phyloP scores from a whole-genome alignment of 2,888 invertebrate genomes.

The Himalopsyche tibetana region DNA sequence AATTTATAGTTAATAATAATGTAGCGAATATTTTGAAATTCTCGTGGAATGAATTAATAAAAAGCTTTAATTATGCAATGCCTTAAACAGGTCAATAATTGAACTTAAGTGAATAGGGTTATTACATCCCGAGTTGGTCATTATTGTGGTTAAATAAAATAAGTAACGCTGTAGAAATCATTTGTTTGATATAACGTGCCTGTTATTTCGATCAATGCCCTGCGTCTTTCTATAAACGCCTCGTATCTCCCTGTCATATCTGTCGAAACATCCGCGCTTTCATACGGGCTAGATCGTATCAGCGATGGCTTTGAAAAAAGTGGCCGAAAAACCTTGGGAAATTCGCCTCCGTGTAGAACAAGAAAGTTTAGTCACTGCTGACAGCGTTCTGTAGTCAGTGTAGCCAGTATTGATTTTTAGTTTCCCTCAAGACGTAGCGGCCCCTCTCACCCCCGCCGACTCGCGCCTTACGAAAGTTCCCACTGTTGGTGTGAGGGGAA shows the following conservation, averaged over 20 bases:
- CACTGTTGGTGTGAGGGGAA: conserved; percentile 36
- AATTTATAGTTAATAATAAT: no score
- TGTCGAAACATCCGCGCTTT: conserved; percentile 27
- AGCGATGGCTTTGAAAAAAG: neutral
- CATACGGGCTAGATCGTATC: conserved; percentile 17
- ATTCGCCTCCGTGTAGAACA: conserved; percentile 27
- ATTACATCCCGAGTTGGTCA: no score
- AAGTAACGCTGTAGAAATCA: no score
- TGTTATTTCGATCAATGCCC: no score
- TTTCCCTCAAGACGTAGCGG: conserved; percentile 52
- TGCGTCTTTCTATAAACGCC: neutral
- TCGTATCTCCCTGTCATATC: conserved; percentile 7
- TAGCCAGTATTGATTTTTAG: conserved; percentile 59
- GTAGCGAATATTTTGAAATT: no score
- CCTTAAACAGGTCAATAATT: no score
- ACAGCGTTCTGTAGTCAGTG: conserved; percentile 22
- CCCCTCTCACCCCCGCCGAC: neutral
- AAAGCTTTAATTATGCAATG: no score
- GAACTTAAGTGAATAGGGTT: no score
- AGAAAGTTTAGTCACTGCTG: conserved; percentile 42
- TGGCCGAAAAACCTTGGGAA: conserved; percentile 38
- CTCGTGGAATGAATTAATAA: no score
- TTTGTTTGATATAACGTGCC: no score
- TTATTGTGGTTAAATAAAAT: no score
- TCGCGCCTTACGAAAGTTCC: conserved; percentile 22